Conservation (phyloP, 1,140 invertebrate species). For the Rhizoglyphus robini region DNA sequence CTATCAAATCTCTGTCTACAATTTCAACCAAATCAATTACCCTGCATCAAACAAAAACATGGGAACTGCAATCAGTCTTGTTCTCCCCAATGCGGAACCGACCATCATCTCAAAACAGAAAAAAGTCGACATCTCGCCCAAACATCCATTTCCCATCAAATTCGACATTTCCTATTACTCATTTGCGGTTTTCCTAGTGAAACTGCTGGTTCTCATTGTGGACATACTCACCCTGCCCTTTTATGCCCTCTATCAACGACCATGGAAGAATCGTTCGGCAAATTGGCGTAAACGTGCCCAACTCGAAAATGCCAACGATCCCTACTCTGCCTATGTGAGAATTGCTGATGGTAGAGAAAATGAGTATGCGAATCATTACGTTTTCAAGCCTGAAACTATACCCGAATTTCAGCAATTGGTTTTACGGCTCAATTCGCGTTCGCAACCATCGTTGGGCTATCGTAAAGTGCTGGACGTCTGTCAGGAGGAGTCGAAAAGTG, state of each 20-base stretch:
- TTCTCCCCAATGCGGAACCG: too few relatives aligned
- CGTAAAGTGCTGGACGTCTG: slow-evolving; percentile 13
- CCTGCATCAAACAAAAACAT: too few relatives aligned
- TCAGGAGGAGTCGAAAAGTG: slow-evolving; percentile 84
- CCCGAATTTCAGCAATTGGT: slow-evolving; percentile 69
- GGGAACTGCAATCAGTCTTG: too few relatives aligned
- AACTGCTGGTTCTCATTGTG: slow-evolving; percentile 45
- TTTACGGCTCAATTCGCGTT: slow-evolving; percentile 43
- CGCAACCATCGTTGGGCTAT: slow-evolving; percentile 6
- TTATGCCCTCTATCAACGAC: slow-evolving; percentile 68
- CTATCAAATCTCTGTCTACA: too few relatives aligned
- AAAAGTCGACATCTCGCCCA: not conserved
- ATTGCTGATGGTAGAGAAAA: too few relatives aligned
- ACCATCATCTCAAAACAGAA: too few relatives aligned
- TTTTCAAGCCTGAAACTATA: slow-evolving; percentile 62
- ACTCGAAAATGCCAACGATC: slow-evolving; percentile 17
- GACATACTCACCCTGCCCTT: slow-evolving; percentile 77
- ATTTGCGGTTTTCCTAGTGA: slow-evolving; percentile 27
- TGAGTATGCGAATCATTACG: not conserved
- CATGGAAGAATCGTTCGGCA: slow-evolving; percentile 47
- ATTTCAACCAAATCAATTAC: too few relatives aligned
- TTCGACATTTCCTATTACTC: not conserved
- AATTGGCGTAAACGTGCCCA: not conserved
- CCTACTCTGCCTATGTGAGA: slow-evolving; percentile 15
- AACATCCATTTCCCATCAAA: not conserved